A percentile compares a stretch with the other conserved stretches of the same genome.
Conservation (phyloP, 2,888 invertebrate species). For the Stenichneumon culpator region DNA sequence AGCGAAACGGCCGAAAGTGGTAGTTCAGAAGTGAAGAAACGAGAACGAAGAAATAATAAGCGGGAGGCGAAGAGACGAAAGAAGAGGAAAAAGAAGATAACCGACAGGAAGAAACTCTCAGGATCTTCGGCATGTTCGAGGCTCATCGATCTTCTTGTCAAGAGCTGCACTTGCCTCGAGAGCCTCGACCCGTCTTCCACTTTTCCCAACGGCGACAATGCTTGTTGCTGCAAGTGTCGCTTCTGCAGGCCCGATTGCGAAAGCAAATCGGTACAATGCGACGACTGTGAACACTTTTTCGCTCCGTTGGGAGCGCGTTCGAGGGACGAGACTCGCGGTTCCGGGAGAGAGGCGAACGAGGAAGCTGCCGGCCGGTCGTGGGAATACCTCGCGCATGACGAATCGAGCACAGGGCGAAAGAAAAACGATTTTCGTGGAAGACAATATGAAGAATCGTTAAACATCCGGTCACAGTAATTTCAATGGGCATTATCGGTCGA, state of each 20-base stretch:
- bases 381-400: conserved; percentile 8
- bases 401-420: background rate
- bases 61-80: conserved; percentile 16
- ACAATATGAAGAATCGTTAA: conserved; percentile 2
- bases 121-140: conserved; percentile 36
- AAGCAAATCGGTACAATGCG: conserved; percentile 60
- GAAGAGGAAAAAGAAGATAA: conserved; percentile 49
- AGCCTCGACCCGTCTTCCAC: conserved; percentile 44
- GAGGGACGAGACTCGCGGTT: conserved; percentile 37
- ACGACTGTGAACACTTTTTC: conserved; percentile 44
- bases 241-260: conserved; percentile 35
- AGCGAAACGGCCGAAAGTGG: conserved; percentile 12
- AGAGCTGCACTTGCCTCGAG: conserved; percentile 52
- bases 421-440: conserved; percentile 20
- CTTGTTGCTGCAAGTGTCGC: conserved; percentile 57
- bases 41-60: background rate
- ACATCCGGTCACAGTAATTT: conserved; percentile 8
- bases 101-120: conserved; percentile 27
- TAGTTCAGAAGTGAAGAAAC: conserved; percentile 36
- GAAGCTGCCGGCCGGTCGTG: background rate
- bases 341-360: conserved; percentile 22
- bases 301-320: background rate
- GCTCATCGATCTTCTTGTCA: conserved; percentile 48
- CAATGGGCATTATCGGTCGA: too few relatives aligned
- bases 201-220: conserved; percentile 11